Evolutionary conservation across 2,888 invertebrate genomes (phyloP).

Genomic region (Epistrophe grossulariae): DNA sequence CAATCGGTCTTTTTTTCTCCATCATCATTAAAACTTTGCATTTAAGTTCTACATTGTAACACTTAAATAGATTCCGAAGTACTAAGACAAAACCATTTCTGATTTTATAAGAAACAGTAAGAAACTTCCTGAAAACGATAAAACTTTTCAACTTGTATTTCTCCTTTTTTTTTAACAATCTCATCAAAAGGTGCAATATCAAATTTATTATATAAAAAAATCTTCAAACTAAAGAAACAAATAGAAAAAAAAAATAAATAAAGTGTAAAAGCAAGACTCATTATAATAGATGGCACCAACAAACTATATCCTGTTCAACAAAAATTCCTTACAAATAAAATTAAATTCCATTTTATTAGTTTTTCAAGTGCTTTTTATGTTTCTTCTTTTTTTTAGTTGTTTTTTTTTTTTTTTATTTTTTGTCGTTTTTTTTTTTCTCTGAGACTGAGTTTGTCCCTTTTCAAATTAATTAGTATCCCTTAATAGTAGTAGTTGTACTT

Average conservation of each 20-base stretch:
- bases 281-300: conserved; percentile 8
- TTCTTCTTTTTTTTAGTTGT: neutral
- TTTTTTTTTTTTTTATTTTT: too few relatives aligned
- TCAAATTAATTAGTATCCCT: conserved; percentile 64
- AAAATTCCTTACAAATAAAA: conserved; percentile 43
- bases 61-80: too few relatives aligned
- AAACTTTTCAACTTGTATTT: neutral
- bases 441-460: conserved; percentile 42
- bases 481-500: conserved; percentile 6
- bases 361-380: conserved; percentile 32
- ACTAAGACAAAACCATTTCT: too few relatives aligned
- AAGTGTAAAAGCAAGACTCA: conserved; percentile 5
- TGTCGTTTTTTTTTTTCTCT: neutral
- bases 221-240: neutral
- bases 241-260: neutral
- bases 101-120: neutral
- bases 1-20: too few relatives aligned
- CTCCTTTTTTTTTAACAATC: neutral
- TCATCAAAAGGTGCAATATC: conserved; percentile 8
- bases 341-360: conserved; percentile 40
- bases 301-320: conserved; percentile 30
- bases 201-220: neutral
- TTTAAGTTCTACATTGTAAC: too few relatives aligned
- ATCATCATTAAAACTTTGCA: too few relatives aligned
- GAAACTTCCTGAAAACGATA: neutral